Evolutionary conservation across 2,888 invertebrate genomes (phyloP), one percentile per base, ranked within the genome.

Genomic region (Oxytorus armatus): DNA sequence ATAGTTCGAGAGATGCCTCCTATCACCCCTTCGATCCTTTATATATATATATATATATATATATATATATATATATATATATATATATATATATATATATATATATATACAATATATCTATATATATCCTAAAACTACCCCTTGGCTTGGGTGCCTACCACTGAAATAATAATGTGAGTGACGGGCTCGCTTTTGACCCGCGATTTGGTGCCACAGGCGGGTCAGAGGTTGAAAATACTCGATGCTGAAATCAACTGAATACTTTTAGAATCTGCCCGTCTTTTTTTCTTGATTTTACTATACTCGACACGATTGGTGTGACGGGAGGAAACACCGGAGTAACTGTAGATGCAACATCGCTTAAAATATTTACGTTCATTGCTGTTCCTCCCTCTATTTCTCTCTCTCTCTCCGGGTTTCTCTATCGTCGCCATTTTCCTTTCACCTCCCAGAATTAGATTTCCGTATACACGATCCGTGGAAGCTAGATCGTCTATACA

Each of bases 141-240:
- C 47, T 44, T n/a, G 29, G n/a, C n/a, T 51, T n/a, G 29, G 70
- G 44, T 53, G 57, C 39, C n/a, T 57, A 49, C 1, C 59, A 23
- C 80, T 85, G 83, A 84, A 85, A 86, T 85, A 83, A 84, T 85
- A 84, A 85, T 81, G 70, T 81, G 83, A 85, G 75, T 42, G 79
- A 83, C 83, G 82, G 75, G 69, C 51, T 79, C 57, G n/a, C 73
- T 53, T 66, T 70, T 66, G 59, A 44, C 66, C 75, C 69, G 80
- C 59, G 80, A n/a, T n/a, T n/a, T n/a, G n/a, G 82, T 69, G 82
- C 69, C 3, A 68, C 51, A 72, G 77, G n/a, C n/a, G n/a, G 44
- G 29, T 63, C 73, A 63, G 70, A 51, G 77, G 66, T 49, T 68
- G 51, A 59, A 82, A 78, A 77, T 77, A 44, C 29, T 69, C 79